Conservation (phyloP, 2,113 vertebrate species). For the Turdus rufiventris region DNA sequence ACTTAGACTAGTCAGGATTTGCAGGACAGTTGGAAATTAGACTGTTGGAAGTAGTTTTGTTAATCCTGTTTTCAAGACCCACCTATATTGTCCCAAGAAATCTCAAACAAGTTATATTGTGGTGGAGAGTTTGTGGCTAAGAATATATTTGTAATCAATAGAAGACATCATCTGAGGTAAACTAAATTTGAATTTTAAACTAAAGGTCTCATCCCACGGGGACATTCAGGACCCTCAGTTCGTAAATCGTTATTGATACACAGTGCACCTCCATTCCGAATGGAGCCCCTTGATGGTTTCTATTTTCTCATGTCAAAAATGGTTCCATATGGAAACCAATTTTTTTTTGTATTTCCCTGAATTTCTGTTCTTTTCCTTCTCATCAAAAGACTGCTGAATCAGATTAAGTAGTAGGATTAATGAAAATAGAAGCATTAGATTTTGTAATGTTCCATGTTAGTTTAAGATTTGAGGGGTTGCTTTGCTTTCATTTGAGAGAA, state of each 20-base stretch:
- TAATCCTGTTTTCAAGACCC: slow-evolving; percentile 14
- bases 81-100: background rate
- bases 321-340: background rate
- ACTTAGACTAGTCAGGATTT: slow-evolving; percentile 8
- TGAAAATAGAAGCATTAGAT: background rate
- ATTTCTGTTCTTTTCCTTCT: background rate
- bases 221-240: background rate
- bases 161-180: slow-evolving; percentile 5
- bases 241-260: background rate
- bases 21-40: background rate
- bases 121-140: background rate
- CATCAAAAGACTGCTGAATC: background rate
- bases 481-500: background rate
- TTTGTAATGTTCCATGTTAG: background rate
- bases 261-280: background rate
- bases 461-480: background rate
- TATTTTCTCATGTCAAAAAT: background rate
- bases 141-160: slow-evolving; percentile 24
- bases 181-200: slow-evolving; percentile 20
- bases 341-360: background rate
- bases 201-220: background rate
- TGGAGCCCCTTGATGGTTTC: background rate
- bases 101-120: background rate
- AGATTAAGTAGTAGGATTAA: background rate
- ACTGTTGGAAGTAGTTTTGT: background rate